phyloP scores from a whole-genome alignment of 2,888 invertebrate species.

The Dicyrtoma fusca region DNA sequence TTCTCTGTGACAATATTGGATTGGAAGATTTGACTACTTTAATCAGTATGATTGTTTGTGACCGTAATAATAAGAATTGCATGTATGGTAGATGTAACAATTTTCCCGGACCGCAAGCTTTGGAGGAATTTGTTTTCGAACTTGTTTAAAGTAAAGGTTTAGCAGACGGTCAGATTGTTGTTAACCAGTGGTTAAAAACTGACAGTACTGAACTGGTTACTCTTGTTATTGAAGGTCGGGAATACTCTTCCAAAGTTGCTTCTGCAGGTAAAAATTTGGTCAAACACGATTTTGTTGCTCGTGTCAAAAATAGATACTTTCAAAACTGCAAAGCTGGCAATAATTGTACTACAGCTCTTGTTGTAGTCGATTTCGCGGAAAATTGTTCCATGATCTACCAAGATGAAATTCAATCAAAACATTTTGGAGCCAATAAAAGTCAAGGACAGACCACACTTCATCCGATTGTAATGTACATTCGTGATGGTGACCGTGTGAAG shows the following conservation, averaged over 20 bases:
- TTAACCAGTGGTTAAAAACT: constrained; percentile 1
- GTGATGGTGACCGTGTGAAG: not conserved
- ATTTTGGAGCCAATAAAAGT: not conserved
- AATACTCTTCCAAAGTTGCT: not conserved
- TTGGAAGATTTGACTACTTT: too few relatives aligned
- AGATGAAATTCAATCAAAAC: not conserved
- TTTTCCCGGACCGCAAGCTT: not conserved
- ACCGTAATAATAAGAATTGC: not conserved
- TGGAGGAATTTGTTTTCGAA: not conserved
- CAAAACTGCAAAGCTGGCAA: not conserved
- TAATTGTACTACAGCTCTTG: not conserved
- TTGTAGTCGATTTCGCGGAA: not conserved
- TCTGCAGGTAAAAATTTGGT: not conserved
- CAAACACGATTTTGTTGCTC: not conserved
- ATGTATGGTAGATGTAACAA: not conserved
- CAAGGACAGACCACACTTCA: not conserved
- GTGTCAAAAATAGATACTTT: not conserved
- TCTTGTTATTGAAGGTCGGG: not conserved
- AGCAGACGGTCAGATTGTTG: not conserved
- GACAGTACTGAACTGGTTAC: not conserved
- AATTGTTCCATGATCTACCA: not conserved
- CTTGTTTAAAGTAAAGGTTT: not conserved
- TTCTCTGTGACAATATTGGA: not conserved
- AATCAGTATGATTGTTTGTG: too few relatives aligned
- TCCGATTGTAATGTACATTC: not conserved